These are phyloP conservation scores for Vireo griseus DNA, from an alignment of 2,797 vertebrate species.

Conservation along the genomic window DNA sequence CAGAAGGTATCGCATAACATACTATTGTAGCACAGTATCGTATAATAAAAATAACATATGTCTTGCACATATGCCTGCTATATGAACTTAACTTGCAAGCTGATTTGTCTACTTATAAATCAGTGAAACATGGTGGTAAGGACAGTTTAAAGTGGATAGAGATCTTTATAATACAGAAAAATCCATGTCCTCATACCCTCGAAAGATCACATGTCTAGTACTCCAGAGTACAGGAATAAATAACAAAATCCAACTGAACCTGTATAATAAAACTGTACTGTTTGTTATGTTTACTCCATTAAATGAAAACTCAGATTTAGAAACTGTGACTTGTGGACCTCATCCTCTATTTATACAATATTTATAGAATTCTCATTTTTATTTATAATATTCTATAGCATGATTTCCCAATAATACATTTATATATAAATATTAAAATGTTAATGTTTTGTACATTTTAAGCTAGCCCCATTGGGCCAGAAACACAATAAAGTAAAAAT, in stretches of 20 bases:
- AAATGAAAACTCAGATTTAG: conserved; percentile 29
- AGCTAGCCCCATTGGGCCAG: conserved; percentile 38
- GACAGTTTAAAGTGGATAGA: not conserved
- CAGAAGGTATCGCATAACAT: not conserved
- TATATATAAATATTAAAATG: conserved; percentile 68
- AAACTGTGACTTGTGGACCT: conserved; percentile 21
- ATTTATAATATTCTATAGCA: conserved; percentile 46
- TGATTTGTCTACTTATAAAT: not conserved
- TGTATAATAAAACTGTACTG: conserved; percentile 19
- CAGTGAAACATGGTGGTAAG: not conserved
- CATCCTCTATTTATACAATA: conserved; percentile 53
- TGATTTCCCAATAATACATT: conserved; percentile 52
- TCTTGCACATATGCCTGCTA: not conserved
- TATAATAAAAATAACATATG: not conserved
- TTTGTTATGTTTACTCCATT: conserved; percentile 8
- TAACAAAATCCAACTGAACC: conserved; percentile 49
- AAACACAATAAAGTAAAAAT: conserved; percentile 58
- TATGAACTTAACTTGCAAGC: conserved; percentile 12
- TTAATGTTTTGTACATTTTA: conserved; percentile 64
- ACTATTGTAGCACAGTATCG: not conserved
- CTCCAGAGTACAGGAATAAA: conserved; percentile 26
- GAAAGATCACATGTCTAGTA: not conserved
- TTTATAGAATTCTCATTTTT: conserved; percentile 50
- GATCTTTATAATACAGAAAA: not conserved
- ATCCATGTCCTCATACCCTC: not conserved